phyloP scores from a whole-genome alignment of 2,113 vertebrate genomes.

The Epinephelus cyanopodus region DNA sequence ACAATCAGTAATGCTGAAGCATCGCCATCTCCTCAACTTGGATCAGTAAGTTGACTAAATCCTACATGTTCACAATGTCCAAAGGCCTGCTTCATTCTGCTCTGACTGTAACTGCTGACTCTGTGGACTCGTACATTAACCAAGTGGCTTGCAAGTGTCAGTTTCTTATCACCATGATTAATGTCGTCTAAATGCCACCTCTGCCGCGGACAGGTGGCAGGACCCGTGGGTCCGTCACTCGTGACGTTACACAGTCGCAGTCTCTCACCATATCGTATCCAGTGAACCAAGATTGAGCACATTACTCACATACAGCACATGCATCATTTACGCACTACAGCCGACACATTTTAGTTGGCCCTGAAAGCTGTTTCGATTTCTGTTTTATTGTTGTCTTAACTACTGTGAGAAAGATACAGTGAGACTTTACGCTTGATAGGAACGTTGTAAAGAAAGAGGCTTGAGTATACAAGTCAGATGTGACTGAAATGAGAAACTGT shows the following conservation, averaged over 20 bases:
- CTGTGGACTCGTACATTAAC: constrained; percentile 26
- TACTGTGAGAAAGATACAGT: constrained; percentile 53
- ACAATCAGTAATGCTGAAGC: not conserved
- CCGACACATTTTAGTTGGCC: constrained; percentile 58
- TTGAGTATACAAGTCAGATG: constrained; percentile 5
- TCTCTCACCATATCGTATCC: constrained; percentile 26
- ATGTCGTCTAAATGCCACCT: constrained; percentile 48
- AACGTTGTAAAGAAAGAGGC: constrained; percentile 7
- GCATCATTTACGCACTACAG: constrained; percentile 37
- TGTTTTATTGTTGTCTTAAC: constrained; percentile 50
- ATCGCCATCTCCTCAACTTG: not conserved
- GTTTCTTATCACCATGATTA: constrained; percentile 67
- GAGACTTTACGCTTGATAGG: constrained; percentile 15
- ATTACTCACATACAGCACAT: constrained; percentile 34
- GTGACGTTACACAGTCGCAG: constrained; percentile 47
- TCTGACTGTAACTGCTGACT: constrained; percentile 28
- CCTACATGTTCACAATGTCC: not conserved
- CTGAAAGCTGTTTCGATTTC: constrained; percentile 37
- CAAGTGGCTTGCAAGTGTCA: constrained; percentile 40
- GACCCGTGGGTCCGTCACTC: constrained; percentile 26
- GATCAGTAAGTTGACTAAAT: not conserved
- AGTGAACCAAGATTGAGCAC: constrained; percentile 16
- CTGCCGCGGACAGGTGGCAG: constrained; percentile 48
- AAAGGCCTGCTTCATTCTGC: not conserved
- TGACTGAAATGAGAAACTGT: constrained; percentile 27